Percentiles rank a stretch among this genome's conserved stretches.
Evolutionary conservation across 2,797 vertebrate species (phyloP).

Genomic region (Poecilia wingei): DNA sequence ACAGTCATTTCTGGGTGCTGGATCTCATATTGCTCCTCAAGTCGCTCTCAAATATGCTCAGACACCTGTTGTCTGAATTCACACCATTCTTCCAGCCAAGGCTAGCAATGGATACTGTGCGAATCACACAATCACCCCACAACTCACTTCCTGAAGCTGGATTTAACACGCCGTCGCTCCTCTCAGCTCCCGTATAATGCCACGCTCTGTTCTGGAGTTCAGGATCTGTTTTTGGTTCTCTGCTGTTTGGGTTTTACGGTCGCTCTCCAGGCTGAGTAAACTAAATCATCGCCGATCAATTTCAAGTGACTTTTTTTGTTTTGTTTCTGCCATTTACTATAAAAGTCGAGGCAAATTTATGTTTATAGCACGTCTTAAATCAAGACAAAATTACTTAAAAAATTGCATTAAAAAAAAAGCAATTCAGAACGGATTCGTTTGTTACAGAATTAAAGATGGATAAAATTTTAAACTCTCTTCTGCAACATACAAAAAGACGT

Average conservation of each 20-base stretch:
- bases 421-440: neutral
- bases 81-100: slow-evolving; percentile 44
- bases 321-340: neutral
- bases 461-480: neutral
- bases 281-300: neutral
- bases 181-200: neutral
- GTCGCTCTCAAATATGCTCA: slow-evolving; percentile 19
- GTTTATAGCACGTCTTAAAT: neutral
- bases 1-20: slow-evolving; percentile 16
- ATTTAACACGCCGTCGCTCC: slow-evolving; percentile 19
- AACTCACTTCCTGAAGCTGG: slow-evolving; percentile 6
- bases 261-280: neutral
- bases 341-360: neutral
- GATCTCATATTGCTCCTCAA: slow-evolving; percentile 34
- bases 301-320: neutral
- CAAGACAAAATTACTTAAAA: neutral
- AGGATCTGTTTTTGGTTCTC: neutral
- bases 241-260: neutral
- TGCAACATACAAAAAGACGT: neutral
- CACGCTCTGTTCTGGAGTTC: neutral
- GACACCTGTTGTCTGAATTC: slow-evolving; percentile 56
- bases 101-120: slow-evolving; percentile 53
- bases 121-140: slow-evolving; percentile 47
- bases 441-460: neutral
- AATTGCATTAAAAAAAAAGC: neutral